Percentiles rank a stretch among this genome's conserved stretches.
Conservation (phyloP, 2,888 invertebrate species). For the Operophtera brumata region DNA sequence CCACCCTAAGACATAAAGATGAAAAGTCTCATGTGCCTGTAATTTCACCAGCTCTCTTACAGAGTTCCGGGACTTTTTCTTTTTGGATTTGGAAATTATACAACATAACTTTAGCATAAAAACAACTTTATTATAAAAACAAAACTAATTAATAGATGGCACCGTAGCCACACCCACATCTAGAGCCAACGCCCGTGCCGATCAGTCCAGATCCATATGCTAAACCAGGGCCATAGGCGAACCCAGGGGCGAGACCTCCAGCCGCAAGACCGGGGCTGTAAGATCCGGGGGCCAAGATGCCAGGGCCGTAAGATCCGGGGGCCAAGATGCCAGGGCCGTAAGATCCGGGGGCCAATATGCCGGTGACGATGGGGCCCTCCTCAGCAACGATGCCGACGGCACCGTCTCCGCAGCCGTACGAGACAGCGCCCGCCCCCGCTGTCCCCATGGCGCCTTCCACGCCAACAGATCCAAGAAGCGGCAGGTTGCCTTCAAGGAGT, state of each 20-base stretch:
- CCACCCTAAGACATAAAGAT: too few species aligned
- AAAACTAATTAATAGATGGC: constrained; percentile 7
- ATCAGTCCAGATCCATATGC: neutral
- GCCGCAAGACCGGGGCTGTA: too few species aligned
- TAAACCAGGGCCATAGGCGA: too few species aligned
- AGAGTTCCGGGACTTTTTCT: too few species aligned
- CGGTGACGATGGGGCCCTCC: constrained; percentile 29
- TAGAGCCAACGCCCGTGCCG: neutral
- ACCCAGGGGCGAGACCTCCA: too few species aligned
- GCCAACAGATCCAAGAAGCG: constrained; percentile 43
- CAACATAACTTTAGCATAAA: neutral
- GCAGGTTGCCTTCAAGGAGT: constrained; percentile 42
- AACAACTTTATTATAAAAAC: constrained; percentile 1
- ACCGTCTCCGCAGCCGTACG: constrained; percentile 47
- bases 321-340: neutral
- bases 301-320: too few species aligned
- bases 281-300: too few species aligned
- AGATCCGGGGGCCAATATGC: constrained; percentile 7
- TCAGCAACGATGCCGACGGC: constrained; percentile 40
- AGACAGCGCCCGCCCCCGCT: constrained; percentile 42
- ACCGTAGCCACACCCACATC: constrained; percentile 2
- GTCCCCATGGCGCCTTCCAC: constrained; percentile 44
- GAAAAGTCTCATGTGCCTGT: too few species aligned
- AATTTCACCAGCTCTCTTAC: too few species aligned
- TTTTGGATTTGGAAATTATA: neutral